A percentile compares a stretch with the other conserved stretches of the same genome.
Conservation (phyloP, 2,113 vertebrate species). For the Menidia beryllina region DNA sequence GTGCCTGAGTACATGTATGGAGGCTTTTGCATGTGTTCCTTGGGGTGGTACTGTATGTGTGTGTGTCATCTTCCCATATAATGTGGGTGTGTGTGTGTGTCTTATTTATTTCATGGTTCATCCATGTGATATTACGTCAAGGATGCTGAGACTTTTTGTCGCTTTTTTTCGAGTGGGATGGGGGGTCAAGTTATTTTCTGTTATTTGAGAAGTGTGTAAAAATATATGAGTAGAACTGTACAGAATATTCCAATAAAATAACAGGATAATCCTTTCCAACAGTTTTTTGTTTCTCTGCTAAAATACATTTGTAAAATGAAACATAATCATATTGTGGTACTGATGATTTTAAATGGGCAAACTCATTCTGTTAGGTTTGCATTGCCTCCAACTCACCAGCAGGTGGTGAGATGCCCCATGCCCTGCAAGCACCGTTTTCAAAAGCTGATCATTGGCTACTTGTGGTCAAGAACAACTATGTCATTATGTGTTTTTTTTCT, state of each 20-base stretch:
- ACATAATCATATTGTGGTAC: neutral
- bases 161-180: slow-evolving; percentile 13
- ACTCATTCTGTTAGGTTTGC: neutral
- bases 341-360: neutral
- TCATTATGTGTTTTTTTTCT: neutral
- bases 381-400: slow-evolving; percentile 45
- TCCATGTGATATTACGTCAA: slow-evolving; percentile 51
- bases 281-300: slow-evolving; percentile 9
- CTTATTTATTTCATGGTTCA: slow-evolving; percentile 81
- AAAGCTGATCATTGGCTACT: neutral
- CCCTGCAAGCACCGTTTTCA: neutral
- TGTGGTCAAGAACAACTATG: neutral
- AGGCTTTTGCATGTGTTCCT: slow-evolving; percentile 48
- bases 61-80: neutral
- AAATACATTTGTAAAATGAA: neutral
- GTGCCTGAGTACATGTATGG: slow-evolving; percentile 46
- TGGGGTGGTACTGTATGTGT: slow-evolving; percentile 23
- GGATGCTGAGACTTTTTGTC: slow-evolving; percentile 67
- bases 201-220: slow-evolving; percentile 72
- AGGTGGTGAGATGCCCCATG: slow-evolving; percentile 38
- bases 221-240: slow-evolving; percentile 79
- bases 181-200: slow-evolving; percentile 63
- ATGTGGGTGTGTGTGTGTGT: slow-evolving; percentile 22
- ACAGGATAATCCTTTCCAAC: slow-evolving; percentile 67
- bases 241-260: slow-evolving; percentile 77